phyloP scores from a whole-genome alignment of 92 coral and sea anemone species.

The Phenganax subtilis region DNA sequence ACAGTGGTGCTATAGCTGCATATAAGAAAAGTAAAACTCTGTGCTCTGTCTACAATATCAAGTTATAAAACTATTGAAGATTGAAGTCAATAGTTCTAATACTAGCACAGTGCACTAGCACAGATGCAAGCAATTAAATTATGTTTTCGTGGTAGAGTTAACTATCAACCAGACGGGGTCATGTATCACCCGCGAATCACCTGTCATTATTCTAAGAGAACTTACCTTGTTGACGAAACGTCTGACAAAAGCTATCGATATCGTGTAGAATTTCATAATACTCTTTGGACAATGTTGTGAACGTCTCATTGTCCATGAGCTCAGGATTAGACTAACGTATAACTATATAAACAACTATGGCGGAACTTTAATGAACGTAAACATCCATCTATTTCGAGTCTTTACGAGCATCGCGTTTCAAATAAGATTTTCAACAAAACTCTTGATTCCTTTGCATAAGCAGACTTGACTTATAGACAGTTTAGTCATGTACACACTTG shows the following conservation, averaged over 20 bases:
- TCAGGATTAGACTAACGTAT: slow-evolving; percentile 2
- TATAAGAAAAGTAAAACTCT: too few species aligned
- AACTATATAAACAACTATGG: not conserved
- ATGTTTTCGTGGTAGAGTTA: too few species aligned
- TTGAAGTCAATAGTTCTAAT: too few species aligned
- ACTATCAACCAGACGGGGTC: not conserved
- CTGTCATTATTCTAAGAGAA: not conserved
- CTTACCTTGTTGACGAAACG: slow-evolving; percentile 37
- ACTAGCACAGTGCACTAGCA: too few species aligned
- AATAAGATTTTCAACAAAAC: not conserved
- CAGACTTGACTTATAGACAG: not conserved
- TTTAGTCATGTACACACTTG: not conserved
- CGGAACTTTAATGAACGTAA: not conserved
- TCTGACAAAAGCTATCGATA: slow-evolving; percentile 36
- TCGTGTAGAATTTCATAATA: slow-evolving; percentile 38
- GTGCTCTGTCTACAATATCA: too few species aligned
- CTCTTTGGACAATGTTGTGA: slow-evolving; percentile 25
- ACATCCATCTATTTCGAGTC: slow-evolving; percentile 6
- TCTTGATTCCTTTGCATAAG: not conserved
- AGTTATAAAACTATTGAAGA: too few species aligned
- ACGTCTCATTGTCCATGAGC: slow-evolving; percentile 28
- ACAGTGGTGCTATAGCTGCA: too few species aligned
- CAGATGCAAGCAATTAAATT: too few species aligned
- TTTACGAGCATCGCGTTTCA: slow-evolving; percentile 10
- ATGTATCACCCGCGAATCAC: not conserved